Evolutionary conservation across 2,888 invertebrate genomes (phyloP), one percentile per base, ranked within the genome.

Genomic region (Mallateleia sp.): DNA sequence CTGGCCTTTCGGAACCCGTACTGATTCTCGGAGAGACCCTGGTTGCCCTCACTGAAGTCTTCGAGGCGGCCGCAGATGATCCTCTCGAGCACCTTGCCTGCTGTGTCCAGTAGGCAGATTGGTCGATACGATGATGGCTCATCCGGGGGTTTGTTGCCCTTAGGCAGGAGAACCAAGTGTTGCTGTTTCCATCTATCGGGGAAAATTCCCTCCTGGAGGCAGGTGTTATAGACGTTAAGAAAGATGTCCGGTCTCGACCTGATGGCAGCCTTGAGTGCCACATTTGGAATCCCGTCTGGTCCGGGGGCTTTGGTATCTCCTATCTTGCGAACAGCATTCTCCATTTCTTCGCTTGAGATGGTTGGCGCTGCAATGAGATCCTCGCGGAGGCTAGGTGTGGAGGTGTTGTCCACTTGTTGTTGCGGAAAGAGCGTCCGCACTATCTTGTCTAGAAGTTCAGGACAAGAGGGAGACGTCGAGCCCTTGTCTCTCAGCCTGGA

Each of bases 401-500:
- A n/a, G n/a, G n/a, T n/a, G n/a, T n/a, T n/a, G n/a, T 3, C 45
- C 15, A 5, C 52, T 18, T 9, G 15, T 45, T 89, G 85, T 45
- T 58, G 42, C 9, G 89, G 87, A 71, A 89, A 89, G 6, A 81
- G 67, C 4, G 25, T 18, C 3, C 50, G 24, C 0, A 89, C 90
- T 0, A 90, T 90, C 22, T 62, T 78, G 24, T 58, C 2, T 38
- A 90, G 50, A 0, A 82, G 74, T 1, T 74, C 24, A 0, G 88
- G 88, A n/a, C 82, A 81, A 2, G 85, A 74, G 0, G 89, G 87
- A 58, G 42, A 0, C 18, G 28, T 18, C 79, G 11, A 25, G 45
- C 62, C 22, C 50, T 54, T 47, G 64, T 83, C 22, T 88, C 62
- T 14, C n/a, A n/a, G n/a, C n/a, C 25, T 45, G 5, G 74, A 25